A percentile compares a stretch with the other conserved stretches of the same genome.
Evolutionary conservation across 1,140 invertebrate species (phyloP).

Genomic region (Zaprionus davidi): DNA sequence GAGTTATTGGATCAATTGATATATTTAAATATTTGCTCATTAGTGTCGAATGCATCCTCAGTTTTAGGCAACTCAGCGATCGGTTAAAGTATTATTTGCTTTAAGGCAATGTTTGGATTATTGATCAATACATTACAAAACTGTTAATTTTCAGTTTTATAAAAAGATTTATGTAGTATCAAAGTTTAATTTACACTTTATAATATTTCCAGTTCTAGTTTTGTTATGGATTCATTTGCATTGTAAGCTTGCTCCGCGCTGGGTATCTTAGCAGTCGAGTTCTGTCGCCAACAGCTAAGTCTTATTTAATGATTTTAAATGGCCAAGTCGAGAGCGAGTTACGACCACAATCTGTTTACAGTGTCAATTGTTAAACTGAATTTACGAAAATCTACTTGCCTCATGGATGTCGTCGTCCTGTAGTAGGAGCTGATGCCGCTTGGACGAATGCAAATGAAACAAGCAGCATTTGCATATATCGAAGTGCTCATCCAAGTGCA

Average conservation of each 20-base stretch:
- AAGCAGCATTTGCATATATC: conserved; percentile 65
- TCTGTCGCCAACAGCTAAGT: conserved; percentile 8
- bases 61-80: not conserved
- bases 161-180: not conserved
- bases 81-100: not conserved
- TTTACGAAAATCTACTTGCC: conserved; percentile 69
- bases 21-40: too few species aligned
- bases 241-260: not conserved
- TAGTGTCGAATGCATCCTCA: too few species aligned
- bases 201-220: too few species aligned
- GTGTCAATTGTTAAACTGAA: conserved; percentile 79
- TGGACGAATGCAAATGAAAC: conserved; percentile 73
- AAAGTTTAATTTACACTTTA: too few species aligned
- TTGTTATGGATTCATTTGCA: not conserved
- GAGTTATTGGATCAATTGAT: too few species aligned
- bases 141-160: too few species aligned
- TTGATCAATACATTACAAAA: too few species aligned
- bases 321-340: conserved; percentile 53
- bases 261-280: conserved; percentile 3
- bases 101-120: too few species aligned
- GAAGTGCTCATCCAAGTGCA: conserved; percentile 44
- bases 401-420: conserved; percentile 5
- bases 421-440: conserved; percentile 38
- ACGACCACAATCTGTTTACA: conserved; percentile 76
- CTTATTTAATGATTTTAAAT: conserved; percentile 36